Percentiles rank a stretch among this genome's conserved stretches.
Conservation (phyloP, 2,113 vertebrate species). For the Garra rufa region DNA sequence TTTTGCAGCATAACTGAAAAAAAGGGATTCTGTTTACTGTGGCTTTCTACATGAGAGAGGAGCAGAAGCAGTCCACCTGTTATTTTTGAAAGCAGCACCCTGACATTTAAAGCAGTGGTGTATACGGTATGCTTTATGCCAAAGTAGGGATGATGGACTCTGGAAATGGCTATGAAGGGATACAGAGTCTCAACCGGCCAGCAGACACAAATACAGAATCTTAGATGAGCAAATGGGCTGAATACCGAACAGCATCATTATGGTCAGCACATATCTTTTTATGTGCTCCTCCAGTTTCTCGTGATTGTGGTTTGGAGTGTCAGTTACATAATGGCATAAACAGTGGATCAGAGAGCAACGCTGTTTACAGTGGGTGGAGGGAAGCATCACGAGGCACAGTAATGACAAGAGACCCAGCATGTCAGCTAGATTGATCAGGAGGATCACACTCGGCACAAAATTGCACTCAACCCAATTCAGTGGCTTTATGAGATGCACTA, state of each 20-base stretch:
- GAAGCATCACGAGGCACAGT: slow-evolving; percentile 5
- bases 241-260: background rate
- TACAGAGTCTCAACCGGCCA: background rate
- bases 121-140: background rate
- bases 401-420: background rate
- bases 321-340: slow-evolving; percentile 45
- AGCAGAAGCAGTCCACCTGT: background rate
- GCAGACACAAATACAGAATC: background rate
- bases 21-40: background rate
- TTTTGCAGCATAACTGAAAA: background rate
- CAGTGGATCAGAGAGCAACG: slow-evolving; percentile 11
- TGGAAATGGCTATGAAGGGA: background rate
- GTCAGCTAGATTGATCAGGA: slow-evolving; percentile 3
- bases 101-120: background rate
- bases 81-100: background rate
- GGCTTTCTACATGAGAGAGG: background rate
- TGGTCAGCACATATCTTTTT: background rate
- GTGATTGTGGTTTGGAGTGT: slow-evolving; percentile 10
- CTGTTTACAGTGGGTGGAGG: slow-evolving; percentile 29
- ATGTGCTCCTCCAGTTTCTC: background rate
- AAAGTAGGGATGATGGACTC: background rate
- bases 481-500: background rate
- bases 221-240: background rate
- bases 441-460: slow-evolving; percentile 14
- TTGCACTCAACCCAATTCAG: background rate